Percentiles rank a stretch among this genome's conserved stretches.
Evolutionary conservation across 2,888 invertebrate species (phyloP).

Genomic region (Tenthredo scrophulariae): DNA sequence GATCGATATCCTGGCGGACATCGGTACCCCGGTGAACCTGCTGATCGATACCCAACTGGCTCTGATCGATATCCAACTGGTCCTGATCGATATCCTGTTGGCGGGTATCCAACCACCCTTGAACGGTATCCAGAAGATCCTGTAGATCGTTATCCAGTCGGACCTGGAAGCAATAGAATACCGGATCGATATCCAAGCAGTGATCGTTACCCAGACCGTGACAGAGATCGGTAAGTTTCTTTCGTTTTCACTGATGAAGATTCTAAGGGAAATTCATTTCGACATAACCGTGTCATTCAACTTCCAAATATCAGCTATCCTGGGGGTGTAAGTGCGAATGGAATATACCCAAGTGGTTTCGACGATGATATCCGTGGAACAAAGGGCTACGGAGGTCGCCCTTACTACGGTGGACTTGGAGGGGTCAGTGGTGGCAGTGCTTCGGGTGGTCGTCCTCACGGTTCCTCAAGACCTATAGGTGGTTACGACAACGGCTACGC

Average conservation of each 20-base stretch:
- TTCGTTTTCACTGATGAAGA: neutral
- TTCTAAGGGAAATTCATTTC: neutral
- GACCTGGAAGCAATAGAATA: constrained; percentile 73
- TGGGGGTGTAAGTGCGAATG: constrained; percentile 55
- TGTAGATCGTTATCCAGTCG: constrained; percentile 71
- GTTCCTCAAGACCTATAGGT: constrained; percentile 51
- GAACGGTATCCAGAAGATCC: constrained; percentile 70
- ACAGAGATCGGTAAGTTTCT: constrained; percentile 67
- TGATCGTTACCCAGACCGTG: constrained; percentile 79
- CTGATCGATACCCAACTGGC: constrained; percentile 71
- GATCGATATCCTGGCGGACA: constrained; percentile 77
- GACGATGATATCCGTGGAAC: constrained; percentile 69
- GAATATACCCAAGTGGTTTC: constrained; percentile 63
- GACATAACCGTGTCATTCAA: neutral
- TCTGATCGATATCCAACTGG: constrained; percentile 73
- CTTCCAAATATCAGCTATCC: constrained; percentile 22
- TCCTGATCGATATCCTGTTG: constrained; percentile 77
- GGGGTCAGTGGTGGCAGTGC: constrained; percentile 66
- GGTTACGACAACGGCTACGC: constrained; percentile 75
- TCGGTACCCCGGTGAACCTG: constrained; percentile 74
- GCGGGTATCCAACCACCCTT: constrained; percentile 77
- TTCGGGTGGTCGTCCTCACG: constrained; percentile 55
- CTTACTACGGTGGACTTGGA: constrained; percentile 66
- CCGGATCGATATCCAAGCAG: constrained; percentile 81
- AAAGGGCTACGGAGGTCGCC: constrained; percentile 70